Conservation (phyloP, 2,113 vertebrate genomes). For the Nyctereutes procyonoides region DNA sequence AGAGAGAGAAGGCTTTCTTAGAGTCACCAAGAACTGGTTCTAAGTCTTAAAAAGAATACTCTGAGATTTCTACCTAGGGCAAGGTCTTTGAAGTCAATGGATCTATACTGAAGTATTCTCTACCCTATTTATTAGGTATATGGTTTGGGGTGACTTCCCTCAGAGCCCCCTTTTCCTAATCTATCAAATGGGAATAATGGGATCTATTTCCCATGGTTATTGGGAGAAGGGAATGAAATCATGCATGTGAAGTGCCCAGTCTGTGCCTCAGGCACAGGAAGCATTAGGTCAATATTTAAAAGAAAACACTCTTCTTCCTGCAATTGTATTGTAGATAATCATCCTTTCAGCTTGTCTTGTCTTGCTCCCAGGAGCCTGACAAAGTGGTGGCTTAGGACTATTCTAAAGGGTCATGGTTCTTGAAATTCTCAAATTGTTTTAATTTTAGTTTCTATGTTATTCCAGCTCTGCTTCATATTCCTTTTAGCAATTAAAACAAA, state of each 20-base stretch:
- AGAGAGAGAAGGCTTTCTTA: not conserved
- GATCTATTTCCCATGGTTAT: not conserved
- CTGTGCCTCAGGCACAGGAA: not conserved
- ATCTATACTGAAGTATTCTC: not conserved
- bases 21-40: not conserved
- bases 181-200: not conserved
- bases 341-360: not conserved
- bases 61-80: not conserved
- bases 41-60: slow-evolving; percentile 14
- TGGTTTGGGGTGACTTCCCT: not conserved
- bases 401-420: not conserved
- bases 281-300: not conserved
- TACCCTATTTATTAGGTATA: not conserved
- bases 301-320: not conserved
- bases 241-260: not conserved
- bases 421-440: not conserved
- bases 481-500: slow-evolving; percentile 26
- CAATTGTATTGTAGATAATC: not conserved
- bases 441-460: not conserved
- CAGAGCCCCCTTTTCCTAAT: not conserved
- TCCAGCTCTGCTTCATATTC: not conserved
- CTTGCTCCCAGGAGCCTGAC: not conserved
- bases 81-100: not conserved
- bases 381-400: not conserved
- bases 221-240: not conserved